These are phyloP conservation scores for Ophion slaviceki DNA, from an alignment of 2,888 invertebrate genomes.

Conservation along the genomic window DNA sequence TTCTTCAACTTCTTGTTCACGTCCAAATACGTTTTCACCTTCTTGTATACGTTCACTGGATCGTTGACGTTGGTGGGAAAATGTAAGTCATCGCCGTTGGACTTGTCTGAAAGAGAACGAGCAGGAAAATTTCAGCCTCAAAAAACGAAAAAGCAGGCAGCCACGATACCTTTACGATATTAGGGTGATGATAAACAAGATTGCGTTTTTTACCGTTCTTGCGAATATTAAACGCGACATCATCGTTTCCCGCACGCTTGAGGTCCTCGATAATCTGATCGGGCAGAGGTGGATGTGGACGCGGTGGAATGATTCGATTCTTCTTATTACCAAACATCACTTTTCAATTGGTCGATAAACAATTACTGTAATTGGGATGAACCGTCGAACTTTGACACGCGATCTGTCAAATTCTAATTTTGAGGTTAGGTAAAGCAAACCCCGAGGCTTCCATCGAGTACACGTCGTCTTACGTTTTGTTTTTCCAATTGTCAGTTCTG, in stretches of 20 bases:
- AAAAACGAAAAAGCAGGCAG: background rate
- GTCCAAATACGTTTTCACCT: slow-evolving; percentile 79
- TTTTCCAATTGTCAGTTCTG: background rate
- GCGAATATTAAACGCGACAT: slow-evolving; percentile 76
- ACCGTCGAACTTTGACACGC: background rate
- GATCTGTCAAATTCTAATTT: slow-evolving; percentile 2
- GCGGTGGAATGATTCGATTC: slow-evolving; percentile 75
- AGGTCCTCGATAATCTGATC: slow-evolving; percentile 80
- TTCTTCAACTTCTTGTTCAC: slow-evolving; percentile 78
- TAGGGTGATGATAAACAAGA: background rate
- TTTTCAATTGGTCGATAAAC: background rate
- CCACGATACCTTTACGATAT: background rate
- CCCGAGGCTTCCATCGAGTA: background rate
- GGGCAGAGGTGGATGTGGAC: slow-evolving; percentile 76
- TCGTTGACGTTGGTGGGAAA: slow-evolving; percentile 67
- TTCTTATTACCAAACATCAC: slow-evolving; percentile 79
- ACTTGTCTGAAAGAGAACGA: slow-evolving; percentile 80
- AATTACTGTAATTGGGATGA: background rate
- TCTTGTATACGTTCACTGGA: slow-evolving; percentile 77
- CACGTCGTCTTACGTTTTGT: background rate
- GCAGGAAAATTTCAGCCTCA: slow-evolving; percentile 30
- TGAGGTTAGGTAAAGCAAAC: slow-evolving; percentile 9
- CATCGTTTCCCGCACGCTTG: slow-evolving; percentile 72
- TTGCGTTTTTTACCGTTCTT: slow-evolving; percentile 68
- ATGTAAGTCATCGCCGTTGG: slow-evolving; percentile 76